Evolutionary conservation across 1,140 invertebrate genomes (phyloP).

Genomic region (Mya arenaria): DNA sequence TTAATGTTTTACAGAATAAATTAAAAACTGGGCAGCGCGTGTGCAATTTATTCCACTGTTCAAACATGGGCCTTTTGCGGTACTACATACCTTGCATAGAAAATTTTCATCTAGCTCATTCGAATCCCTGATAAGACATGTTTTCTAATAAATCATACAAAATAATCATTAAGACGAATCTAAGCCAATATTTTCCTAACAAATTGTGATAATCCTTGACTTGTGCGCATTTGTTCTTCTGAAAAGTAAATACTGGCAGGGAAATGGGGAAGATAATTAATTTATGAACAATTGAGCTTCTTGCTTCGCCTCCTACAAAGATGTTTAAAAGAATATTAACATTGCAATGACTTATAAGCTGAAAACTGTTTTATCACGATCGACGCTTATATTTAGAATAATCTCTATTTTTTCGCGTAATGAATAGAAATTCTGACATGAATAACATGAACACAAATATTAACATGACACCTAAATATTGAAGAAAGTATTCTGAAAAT

Average conservation of each 20-base stretch:
- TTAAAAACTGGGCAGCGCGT: neutral
- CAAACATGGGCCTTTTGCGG: neutral
- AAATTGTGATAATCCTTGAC: constrained; percentile 49
- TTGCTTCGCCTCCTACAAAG: constrained; percentile 38
- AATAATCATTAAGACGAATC: constrained; percentile 24
- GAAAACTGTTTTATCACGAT: no score
- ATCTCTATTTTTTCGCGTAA: no score
- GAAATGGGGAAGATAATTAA: constrained; percentile 39
- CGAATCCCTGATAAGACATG: constrained; percentile 39
- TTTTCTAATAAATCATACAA: constrained; percentile 28
- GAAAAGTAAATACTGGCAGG: constrained; percentile 1
- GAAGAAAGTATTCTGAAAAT: no score
- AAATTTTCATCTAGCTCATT: neutral
- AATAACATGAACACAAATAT: no score
- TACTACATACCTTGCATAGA: neutral
- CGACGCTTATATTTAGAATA: no score
- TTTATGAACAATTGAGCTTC: constrained; percentile 37
- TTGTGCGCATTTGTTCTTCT: constrained; percentile 33
- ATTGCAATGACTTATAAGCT: no score
- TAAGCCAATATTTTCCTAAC: constrained; percentile 53
- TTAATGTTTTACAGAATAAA: neutral
- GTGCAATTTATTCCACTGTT: neutral
- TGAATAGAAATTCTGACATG: no score
- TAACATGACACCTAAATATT: no score
- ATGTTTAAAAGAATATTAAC: no score